phyloP scores from a whole-genome alignment of 2,888 invertebrate genomes.

The Danaus chrysippus region DNA sequence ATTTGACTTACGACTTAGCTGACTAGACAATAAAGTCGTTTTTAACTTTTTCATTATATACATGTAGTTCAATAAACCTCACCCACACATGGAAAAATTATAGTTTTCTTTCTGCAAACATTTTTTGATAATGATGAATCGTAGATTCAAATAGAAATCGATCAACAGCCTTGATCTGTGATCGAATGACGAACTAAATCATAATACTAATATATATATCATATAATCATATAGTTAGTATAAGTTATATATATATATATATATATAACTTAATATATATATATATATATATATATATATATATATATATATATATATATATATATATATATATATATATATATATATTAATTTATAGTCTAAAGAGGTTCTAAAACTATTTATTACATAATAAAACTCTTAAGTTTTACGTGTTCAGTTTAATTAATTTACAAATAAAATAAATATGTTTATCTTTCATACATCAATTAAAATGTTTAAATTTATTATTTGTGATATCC shows the following conservation, averaged over 20 bases:
- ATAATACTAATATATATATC: constrained; percentile 14
- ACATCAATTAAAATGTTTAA: too few relatives aligned
- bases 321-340: too few relatives aligned
- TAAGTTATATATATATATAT: neutral
- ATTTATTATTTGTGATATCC: too few relatives aligned
- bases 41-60: neutral
- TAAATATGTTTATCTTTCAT: too few relatives aligned
- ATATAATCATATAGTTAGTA: neutral
- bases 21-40: neutral
- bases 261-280: too few relatives aligned
- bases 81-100: constrained; percentile 50
- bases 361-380: too few relatives aligned
- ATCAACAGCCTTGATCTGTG: constrained; percentile 34
- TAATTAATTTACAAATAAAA: too few relatives aligned
- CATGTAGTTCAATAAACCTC: constrained; percentile 54
- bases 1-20: neutral
- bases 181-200: constrained; percentile 20
- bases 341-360: too few relatives aligned
- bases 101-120: constrained; percentile 53
- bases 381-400: too few relatives aligned
- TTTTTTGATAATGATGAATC: constrained; percentile 63
- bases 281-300: too few relatives aligned
- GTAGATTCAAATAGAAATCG: constrained; percentile 50
- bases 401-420: too few relatives aligned
- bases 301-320: too few relatives aligned